Percentiles rank a stretch among this genome's conserved stretches.
phyloP scores from a whole-genome alignment of 1,140 invertebrate species.

The Psilanteris sp. region DNA sequence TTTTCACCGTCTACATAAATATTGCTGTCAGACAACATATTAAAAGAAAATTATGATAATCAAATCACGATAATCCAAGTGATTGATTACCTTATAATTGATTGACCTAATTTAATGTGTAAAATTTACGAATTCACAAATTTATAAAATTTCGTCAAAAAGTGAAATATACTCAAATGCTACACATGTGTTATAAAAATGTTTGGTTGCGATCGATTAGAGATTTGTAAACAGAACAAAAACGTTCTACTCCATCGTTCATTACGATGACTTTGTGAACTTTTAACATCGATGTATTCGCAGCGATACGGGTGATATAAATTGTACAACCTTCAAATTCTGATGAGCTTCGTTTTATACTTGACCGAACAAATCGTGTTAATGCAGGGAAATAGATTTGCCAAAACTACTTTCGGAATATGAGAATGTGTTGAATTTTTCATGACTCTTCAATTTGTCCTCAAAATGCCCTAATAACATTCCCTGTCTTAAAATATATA shows the following conservation, averaged over 20 bases:
- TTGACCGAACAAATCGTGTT: neutral
- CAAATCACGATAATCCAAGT: too few species aligned
- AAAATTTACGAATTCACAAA: too few species aligned
- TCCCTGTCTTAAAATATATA: too few species aligned
- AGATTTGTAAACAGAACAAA: neutral
- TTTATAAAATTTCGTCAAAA: too few species aligned
- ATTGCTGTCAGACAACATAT: too few species aligned
- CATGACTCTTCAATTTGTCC: neutral
- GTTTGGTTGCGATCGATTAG: neutral
- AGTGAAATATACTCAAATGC: too few species aligned
- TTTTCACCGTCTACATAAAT: too few species aligned
- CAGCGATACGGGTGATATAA: neutral
- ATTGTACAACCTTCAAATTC: neutral
- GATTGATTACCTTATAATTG: too few species aligned
- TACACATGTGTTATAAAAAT: too few species aligned
- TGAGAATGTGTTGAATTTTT: neutral
- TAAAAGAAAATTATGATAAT: too few species aligned
- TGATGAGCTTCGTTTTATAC: neutral
- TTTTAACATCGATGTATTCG: neutral
- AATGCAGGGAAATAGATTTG: neutral
- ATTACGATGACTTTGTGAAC: neutral
- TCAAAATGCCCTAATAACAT: too few species aligned
- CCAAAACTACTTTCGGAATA: neutral
- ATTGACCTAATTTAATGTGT: too few species aligned
- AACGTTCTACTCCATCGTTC: neutral